phyloP scores from a whole-genome alignment of 1,140 invertebrate species.

The Goniozus legneri region DNA sequence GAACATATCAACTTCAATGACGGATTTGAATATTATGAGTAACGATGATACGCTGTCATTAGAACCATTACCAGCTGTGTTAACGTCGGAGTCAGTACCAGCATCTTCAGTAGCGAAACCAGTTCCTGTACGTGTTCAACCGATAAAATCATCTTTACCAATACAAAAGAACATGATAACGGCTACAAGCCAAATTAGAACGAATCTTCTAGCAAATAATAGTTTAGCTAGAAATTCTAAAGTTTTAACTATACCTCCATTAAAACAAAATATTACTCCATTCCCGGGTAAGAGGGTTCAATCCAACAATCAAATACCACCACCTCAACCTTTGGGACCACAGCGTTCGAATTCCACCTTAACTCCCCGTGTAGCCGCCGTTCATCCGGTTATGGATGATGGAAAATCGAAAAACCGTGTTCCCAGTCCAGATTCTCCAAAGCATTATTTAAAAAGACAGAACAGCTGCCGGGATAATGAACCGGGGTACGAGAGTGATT shows the following conservation, averaged over 20 bases:
- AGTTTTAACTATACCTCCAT: conserved; percentile 45
- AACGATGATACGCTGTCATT: conserved; percentile 35
- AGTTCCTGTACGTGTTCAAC: conserved; percentile 46
- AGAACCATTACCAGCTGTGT: conserved; percentile 26
- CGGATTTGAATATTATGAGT: conserved; percentile 35
- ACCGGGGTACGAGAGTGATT: conserved; percentile 46
- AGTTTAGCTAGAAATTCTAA: conserved; percentile 35
- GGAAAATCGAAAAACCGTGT: conserved; percentile 47
- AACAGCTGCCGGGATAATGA: conserved; percentile 42
- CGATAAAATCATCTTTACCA: conserved; percentile 46
- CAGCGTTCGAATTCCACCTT: conserved; percentile 48
- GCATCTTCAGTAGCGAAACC: conserved; percentile 41
- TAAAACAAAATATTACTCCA: conserved; percentile 46
- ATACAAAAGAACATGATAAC: conserved; percentile 45
- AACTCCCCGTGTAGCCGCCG: conserved; percentile 45
- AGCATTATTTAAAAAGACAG: conserved; percentile 45
- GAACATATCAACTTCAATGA: conserved; percentile 49
- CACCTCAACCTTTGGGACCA: conserved; percentile 42
- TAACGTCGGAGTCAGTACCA: conserved; percentile 8
- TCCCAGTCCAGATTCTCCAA: conserved; percentile 45
- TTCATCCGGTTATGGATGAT: conserved; percentile 50
- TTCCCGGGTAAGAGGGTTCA: conserved; percentile 38
- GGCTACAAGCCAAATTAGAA: conserved; percentile 49
- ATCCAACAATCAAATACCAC: conserved; percentile 3
- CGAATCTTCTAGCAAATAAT: conserved; percentile 46